Evolutionary conservation across 2,113 vertebrate genomes (phyloP).

Genomic region (Austrofundulus limnaeus): DNA sequence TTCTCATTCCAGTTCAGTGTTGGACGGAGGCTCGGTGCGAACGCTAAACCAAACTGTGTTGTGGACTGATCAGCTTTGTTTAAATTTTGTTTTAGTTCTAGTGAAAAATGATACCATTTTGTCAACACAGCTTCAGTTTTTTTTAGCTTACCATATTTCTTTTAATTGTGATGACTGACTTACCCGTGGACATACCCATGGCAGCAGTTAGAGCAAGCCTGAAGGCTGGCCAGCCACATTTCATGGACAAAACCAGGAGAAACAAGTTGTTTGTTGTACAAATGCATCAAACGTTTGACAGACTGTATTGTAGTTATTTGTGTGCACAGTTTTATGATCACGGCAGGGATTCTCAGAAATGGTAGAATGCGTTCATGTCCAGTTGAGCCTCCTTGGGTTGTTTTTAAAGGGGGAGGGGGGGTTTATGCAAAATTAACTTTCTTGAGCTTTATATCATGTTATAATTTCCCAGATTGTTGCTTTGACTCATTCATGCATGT

Average conservation of each 20-base stretch:
- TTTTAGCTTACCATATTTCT: not conserved
- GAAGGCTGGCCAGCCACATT: conserved; percentile 1
- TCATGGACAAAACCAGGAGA: not conserved
- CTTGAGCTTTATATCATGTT: too few species aligned
- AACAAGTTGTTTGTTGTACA: not conserved
- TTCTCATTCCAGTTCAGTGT: not conserved
- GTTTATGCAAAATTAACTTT: too few species aligned
- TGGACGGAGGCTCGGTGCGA: not conserved
- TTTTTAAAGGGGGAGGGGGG: too few species aligned
- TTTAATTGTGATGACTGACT: conserved; percentile 5
- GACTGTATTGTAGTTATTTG: too few species aligned
- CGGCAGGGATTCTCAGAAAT: not conserved
- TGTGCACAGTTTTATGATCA: not conserved
- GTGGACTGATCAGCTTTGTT: conserved; percentile 12
- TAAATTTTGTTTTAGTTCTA: conserved; percentile 11
- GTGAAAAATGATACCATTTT: not conserved
- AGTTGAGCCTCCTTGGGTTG: not conserved
- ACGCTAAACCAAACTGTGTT: not conserved
- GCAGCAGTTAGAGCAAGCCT: not conserved
- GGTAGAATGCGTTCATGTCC: not conserved
- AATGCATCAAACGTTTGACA: conserved; percentile 2
- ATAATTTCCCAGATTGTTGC: too few species aligned
- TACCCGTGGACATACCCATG: conserved; percentile 6
- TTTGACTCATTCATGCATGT: too few species aligned
- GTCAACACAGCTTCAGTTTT: not conserved